Conservation (phyloP, 2,888 invertebrate species). For the Deilephila elpenor region DNA sequence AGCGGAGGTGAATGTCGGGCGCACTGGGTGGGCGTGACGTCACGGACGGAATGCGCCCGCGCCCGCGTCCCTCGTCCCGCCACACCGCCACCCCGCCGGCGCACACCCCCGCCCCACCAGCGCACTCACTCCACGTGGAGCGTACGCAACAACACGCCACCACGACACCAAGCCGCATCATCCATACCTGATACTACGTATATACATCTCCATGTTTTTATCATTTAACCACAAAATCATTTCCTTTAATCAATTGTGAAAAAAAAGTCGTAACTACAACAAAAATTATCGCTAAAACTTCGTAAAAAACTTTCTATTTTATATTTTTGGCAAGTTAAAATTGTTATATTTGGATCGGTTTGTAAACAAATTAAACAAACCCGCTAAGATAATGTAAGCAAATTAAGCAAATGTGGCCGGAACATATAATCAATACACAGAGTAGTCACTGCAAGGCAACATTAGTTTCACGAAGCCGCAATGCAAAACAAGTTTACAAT, state of each 20-base stretch:
- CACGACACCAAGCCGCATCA: slow-evolving; percentile 47
- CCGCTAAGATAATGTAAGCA: neutral
- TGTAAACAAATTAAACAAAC: neutral
- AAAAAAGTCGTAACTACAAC: too few species aligned
- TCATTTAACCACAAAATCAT: neutral
- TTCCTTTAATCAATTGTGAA: too few species aligned
- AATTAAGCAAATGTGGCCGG: neutral
- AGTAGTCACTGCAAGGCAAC: slow-evolving; percentile 27
- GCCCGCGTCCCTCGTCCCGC: slow-evolving; percentile 63
- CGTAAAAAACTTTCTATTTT: too few species aligned
- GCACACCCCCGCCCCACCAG: slow-evolving; percentile 54
- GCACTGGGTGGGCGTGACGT: slow-evolving; percentile 84
- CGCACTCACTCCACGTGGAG: slow-evolving; percentile 69
- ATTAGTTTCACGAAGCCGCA: slow-evolving; percentile 22
- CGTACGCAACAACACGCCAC: slow-evolving; percentile 66
- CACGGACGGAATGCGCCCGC: slow-evolving; percentile 82
- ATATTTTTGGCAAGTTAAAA: too few species aligned
- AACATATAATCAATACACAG: slow-evolving; percentile 1
- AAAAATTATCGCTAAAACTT: too few species aligned
- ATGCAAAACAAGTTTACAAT: slow-evolving; percentile 14
- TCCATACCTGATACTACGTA: slow-evolving; percentile 23
- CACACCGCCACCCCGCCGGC: slow-evolving; percentile 48
- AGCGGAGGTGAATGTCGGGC: slow-evolving; percentile 77
- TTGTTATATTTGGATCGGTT: too few species aligned
- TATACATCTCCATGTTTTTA: slow-evolving; percentile 39